Evolutionary conservation across 1,140 invertebrate species (phyloP).

Genomic region (Drosophila carrolli): DNA sequence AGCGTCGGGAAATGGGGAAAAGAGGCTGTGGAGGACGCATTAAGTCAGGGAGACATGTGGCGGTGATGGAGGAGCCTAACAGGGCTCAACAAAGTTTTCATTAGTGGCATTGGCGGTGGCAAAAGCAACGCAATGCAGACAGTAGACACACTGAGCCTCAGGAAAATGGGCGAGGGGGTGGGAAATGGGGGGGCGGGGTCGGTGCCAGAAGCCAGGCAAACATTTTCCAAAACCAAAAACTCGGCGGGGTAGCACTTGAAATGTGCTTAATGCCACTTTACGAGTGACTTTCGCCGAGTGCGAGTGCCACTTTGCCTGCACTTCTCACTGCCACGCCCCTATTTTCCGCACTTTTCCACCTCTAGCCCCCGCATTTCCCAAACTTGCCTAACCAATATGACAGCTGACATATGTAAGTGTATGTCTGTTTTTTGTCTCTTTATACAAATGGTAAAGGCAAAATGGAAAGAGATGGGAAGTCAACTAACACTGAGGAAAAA

Average conservation of each 20-base stretch:
- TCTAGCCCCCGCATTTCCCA: slow-evolving; percentile 5
- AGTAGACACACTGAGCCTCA: slow-evolving; percentile 9
- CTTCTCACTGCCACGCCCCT: slow-evolving; percentile 22
- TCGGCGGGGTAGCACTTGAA: slow-evolving; percentile 68
- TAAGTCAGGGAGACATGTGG: slow-evolving; percentile 65
- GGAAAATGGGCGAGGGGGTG: neutral
- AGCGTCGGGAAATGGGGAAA: slow-evolving; percentile 3
- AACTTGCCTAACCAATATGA: slow-evolving; percentile 67
- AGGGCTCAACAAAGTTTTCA: slow-evolving; percentile 79
- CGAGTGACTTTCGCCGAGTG: slow-evolving; percentile 79
- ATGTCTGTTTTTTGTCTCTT: slow-evolving; percentile 45
- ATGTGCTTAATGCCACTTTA: slow-evolving; percentile 81
- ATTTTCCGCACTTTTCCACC: neutral
- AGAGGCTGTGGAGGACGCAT: slow-evolving; percentile 28
- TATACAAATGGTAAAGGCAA: slow-evolving; percentile 40
- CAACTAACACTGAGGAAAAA: slow-evolving; percentile 11
- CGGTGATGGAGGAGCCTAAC: slow-evolving; percentile 63
- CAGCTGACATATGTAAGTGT: slow-evolving; percentile 80
- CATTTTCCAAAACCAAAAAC: slow-evolving; percentile 70
- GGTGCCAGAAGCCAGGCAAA: slow-evolving; percentile 57
- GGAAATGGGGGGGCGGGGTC: neutral
- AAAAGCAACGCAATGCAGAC: slow-evolving; percentile 47
- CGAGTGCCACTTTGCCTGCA: slow-evolving; percentile 76
- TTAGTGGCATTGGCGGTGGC: slow-evolving; percentile 71
- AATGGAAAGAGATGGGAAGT: slow-evolving; percentile 20